A percentile compares a stretch with the other conserved stretches of the same genome.
Evolutionary conservation across 2,888 invertebrate species (phyloP).

Genomic region (Dioctria linearis): DNA sequence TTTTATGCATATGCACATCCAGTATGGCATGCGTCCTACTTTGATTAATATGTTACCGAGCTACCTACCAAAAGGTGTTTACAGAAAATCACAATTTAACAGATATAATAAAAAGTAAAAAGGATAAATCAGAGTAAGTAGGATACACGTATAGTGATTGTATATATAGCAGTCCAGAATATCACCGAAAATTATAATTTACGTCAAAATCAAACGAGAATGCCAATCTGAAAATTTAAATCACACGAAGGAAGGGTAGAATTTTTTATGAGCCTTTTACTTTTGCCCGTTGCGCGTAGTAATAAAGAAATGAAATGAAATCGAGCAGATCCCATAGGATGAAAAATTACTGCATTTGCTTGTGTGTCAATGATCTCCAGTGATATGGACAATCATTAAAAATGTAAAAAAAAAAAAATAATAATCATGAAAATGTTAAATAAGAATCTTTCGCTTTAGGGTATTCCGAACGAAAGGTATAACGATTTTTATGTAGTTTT

Average conservation of each 20-base stretch:
- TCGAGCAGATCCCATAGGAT: constrained; percentile 46
- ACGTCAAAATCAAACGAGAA: constrained; percentile 45
- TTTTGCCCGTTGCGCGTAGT: not conserved
- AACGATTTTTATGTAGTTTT: not conserved
- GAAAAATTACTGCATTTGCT: constrained; percentile 34
- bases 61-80: constrained; percentile 9
- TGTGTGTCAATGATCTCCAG: constrained; percentile 47
- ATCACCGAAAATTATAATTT: constrained; percentile 46
- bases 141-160: not conserved
- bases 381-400: constrained; percentile 43
- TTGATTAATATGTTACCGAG: constrained; percentile 44
- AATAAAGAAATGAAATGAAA: constrained; percentile 31
- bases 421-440: constrained; percentile 38
- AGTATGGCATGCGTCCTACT: constrained; percentile 20
- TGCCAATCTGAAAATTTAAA: constrained; percentile 40
- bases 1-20: not conserved
- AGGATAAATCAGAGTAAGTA: no score
- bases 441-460: constrained; percentile 26
- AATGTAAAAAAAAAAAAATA: constrained; percentile 40
- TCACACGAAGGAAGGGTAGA: constrained; percentile 27
- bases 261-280: constrained; percentile 14
- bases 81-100: constrained; percentile 36
- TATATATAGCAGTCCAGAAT: not conserved
- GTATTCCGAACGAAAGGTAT: not conserved
- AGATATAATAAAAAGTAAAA: no score